A percentile compares a stretch with the other conserved stretches of the same genome.
phyloP scores from a whole-genome alignment of 2,797 vertebrate genomes.

The Tauraco hartlaubi region DNA sequence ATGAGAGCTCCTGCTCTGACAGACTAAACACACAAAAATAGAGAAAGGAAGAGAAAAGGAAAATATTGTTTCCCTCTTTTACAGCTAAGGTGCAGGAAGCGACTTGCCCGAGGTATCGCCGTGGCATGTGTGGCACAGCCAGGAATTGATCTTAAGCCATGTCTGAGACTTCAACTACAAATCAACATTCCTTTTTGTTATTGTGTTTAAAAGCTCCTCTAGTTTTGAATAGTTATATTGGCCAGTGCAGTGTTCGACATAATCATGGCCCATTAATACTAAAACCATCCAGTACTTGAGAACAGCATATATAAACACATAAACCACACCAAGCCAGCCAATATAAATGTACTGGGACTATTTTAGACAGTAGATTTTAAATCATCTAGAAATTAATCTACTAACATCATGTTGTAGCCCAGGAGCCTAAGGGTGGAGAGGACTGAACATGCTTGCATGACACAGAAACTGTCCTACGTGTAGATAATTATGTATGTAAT shows the following conservation, averaged over 20 bases:
- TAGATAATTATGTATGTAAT: neutral
- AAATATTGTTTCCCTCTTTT: neutral
- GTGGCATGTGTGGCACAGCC: slow-evolving; percentile 15
- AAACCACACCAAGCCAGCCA: slow-evolving; percentile 33
- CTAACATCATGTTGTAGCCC: neutral
- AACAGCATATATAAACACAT: slow-evolving; percentile 50
- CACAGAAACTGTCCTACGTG: neutral
- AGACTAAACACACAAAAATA: neutral
- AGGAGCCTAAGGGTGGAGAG: neutral
- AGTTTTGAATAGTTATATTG: slow-evolving; percentile 33
- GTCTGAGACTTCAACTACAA: neutral
- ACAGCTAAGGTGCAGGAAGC: neutral
- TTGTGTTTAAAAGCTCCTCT: neutral
- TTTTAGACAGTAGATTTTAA: slow-evolving; percentile 40
- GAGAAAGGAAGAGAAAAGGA: neutral
- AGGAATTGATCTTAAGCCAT: neutral
- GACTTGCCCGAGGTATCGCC: neutral
- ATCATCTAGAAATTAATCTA: slow-evolving; percentile 17
- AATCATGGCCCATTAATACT: slow-evolving; percentile 24
- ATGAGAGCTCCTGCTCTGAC: neutral
- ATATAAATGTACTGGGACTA: slow-evolving; percentile 36
- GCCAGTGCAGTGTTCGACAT: neutral
- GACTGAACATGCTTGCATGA: neutral
- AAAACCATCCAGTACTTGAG: slow-evolving; percentile 44
- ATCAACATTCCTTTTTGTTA: slow-evolving; percentile 22